Conservation (phyloP, 2,797 vertebrate species). For the Crenichthys baileyi region DNA sequence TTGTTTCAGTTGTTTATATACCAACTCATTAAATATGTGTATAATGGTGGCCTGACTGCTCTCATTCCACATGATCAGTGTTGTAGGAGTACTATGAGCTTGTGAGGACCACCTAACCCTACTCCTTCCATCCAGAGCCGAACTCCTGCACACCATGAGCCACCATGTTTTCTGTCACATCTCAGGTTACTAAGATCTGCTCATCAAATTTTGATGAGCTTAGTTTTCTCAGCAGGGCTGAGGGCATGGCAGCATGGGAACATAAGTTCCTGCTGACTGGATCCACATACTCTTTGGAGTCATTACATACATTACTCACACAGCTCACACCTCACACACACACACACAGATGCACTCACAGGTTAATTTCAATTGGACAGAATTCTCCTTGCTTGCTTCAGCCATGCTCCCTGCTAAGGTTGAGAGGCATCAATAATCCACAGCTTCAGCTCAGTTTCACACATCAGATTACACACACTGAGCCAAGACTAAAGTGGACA, state of each 20-base stretch:
- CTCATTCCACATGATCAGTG: background rate
- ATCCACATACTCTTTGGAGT: background rate
- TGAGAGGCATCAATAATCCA: slow-evolving; percentile 76
- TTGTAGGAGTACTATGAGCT: background rate
- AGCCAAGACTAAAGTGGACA: slow-evolving; percentile 54
- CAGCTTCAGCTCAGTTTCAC: slow-evolving; percentile 60
- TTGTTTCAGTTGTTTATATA: background rate
- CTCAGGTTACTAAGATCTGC: slow-evolving; percentile 51
- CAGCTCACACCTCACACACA: background rate
- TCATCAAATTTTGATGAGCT: slow-evolving; percentile 62
- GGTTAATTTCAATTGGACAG: slow-evolving; percentile 1
- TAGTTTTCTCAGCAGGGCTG: slow-evolving; percentile 20
- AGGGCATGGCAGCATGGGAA: background rate
- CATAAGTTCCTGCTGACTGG: background rate
- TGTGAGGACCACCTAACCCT: background rate
- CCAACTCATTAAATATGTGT: too few species aligned
- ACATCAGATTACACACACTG: slow-evolving; percentile 62
- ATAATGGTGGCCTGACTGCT: background rate
- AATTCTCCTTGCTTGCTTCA: slow-evolving; percentile 21
- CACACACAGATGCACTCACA: background rate
- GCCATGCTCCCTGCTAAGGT: slow-evolving; percentile 54
- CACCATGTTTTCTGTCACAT: slow-evolving; percentile 6
- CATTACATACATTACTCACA: background rate
- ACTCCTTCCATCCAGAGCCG: background rate
- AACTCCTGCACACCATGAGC: slow-evolving; percentile 10